Percentiles rank a stretch among this genome's conserved stretches.
Conservation (phyloP, 2,113 vertebrate genomes). For the Holacanthus passer region DNA sequence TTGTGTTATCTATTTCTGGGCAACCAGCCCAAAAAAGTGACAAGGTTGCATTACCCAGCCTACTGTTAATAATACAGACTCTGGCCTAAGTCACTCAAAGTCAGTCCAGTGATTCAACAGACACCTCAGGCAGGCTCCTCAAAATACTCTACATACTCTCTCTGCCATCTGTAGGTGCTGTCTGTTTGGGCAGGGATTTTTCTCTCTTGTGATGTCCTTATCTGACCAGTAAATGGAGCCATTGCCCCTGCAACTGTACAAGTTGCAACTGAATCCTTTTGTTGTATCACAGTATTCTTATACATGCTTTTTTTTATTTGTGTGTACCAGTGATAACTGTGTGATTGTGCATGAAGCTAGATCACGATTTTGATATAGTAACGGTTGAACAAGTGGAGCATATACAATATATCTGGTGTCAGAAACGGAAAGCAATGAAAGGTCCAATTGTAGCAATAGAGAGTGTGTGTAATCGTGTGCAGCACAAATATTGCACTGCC, state of each 20-base stretch:
- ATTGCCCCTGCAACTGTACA: constrained; percentile 65
- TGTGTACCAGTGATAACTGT: constrained; percentile 61
- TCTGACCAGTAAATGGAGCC: constrained; percentile 72
- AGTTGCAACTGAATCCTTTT: constrained; percentile 56
- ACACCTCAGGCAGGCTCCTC: constrained; percentile 72
- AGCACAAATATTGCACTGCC: constrained; percentile 84
- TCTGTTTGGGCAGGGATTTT: constrained; percentile 66
- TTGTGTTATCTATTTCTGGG: constrained; percentile 44
- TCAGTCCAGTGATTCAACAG: constrained; percentile 60
- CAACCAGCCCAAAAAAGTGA: constrained; percentile 33
- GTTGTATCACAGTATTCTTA: constrained; percentile 70
- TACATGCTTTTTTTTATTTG: constrained; percentile 57
- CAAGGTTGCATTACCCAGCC: constrained; percentile 61
- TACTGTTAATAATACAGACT: constrained; percentile 60
- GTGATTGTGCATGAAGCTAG: constrained; percentile 71
- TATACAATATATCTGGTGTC: constrained; percentile 73
- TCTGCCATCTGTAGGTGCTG: constrained; percentile 71
- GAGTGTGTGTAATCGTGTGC: constrained; percentile 76
- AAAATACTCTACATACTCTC: constrained; percentile 43
- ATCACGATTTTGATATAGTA: constrained; percentile 65
- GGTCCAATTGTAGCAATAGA: constrained; percentile 84
- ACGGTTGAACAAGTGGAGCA: constrained; percentile 65
- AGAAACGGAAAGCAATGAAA: constrained; percentile 75
- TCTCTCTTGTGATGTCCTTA: constrained; percentile 61
- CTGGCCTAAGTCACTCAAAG: constrained; percentile 54